Evolutionary conservation across 1,140 invertebrate genomes (phyloP), one percentile per base, ranked within the genome.

Genomic region (Drosophila seguyi): DNA sequence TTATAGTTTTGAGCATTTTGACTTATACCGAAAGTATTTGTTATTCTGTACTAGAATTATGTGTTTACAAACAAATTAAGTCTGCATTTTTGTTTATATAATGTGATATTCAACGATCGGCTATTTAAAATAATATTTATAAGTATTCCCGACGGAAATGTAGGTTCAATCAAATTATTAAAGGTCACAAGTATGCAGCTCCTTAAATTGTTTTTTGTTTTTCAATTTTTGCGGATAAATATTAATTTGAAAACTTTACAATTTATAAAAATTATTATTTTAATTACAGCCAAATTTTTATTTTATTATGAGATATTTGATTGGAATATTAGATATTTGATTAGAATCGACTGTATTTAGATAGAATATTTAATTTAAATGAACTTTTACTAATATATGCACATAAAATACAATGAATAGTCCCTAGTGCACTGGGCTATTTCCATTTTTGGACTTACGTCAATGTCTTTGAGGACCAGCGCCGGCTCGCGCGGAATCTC

Each of bases 401-500:
- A 20, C 31, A 18, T 13, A 34, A 34, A 11, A n/a, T 22, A 1
- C 8, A 20, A 52, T 34, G 6, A 14, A n/a, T 20, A 14, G 18
- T 20, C 6, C 7, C n/a, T 14, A 34, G 50, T 36, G 13, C 13
- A 14, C 0, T 34, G 13, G 20, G 18, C 11, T 13, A 16, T 20
- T 42, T 38, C 34, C 31, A 20, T n/a, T 22, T 22, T 20, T 18
- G 16, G 38, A 93, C 95, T 95, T 93, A 97, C 95, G 90, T 97
- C 95, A 42, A 94, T 93, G 85, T 97, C 96, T 84, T 95, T 95
- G 93, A 96, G 98, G 41, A 98, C 95, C 82, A 98, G 96, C 4
- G 97, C 97, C 22, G 97, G 97, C 92, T 98, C 97, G 22, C 96
- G 94, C 50, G 94, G 94, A 75, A 95, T 95, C 92, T 96, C 96